Base-by-base conservation (phyloP, 2,888 invertebrate species). In the Candidula unifasciata region DNA sequence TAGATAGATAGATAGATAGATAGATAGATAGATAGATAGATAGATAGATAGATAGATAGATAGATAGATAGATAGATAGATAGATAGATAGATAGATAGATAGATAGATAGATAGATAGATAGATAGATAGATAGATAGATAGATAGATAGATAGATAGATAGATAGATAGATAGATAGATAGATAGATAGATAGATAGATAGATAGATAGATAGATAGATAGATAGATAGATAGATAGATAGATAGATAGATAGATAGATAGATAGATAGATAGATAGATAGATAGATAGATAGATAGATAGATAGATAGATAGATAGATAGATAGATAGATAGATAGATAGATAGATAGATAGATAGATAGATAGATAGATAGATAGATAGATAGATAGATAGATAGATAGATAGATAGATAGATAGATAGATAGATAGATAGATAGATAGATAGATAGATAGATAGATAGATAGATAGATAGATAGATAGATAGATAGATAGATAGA, bases 291-390 rank as follows among this genome's bases (percentile, higher is more conserved):
- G 44, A 66, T 52, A 76, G 27, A 82, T 64, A 76, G 44, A 82
- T n/a, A 76, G 66, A 76, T 10, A 81, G 24, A 81, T 44, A 73
- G 3, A 81, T 35, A 81, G 33, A 57, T 10, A 66, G 16, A 44
- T 54, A 76, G 44, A 82, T 64, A 73, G n/a, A 82, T 44, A 73
- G 33, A 60, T 66, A 57, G 33, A 82, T 66, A 82, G 35, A 82
- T 24, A 80, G 21, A 80, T 33, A 80, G 2, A 80, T 33, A 80
- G n/a, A 69, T 8, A 33, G 24, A 35, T 66, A 73, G 24, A 73
- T 66, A 35, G 33, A 73, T 44, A 54, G 27, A 35, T 66, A 30
- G 54, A 73, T 66, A 71, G 57, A 73, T n/a, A 30, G 73, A 57
- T 37, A 71, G 57, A 73, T 54, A 18, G 13, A 54, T 54, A 54